Conservation (phyloP, 2,797 vertebrate species). For the Gambelia wislizenii region DNA sequence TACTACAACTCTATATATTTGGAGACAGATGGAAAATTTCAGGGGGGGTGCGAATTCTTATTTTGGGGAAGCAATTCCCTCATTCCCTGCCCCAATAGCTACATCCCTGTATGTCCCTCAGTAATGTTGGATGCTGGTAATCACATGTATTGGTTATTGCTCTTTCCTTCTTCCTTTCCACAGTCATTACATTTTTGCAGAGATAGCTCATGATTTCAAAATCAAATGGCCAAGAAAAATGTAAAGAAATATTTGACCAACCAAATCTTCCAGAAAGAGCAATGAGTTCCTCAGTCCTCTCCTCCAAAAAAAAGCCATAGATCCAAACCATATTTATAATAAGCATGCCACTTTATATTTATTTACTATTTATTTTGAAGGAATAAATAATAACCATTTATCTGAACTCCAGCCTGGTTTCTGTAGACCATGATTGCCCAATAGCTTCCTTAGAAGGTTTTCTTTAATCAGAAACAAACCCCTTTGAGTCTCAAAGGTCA, state of each 20-base stretch:
- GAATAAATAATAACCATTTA: slow-evolving; percentile 44
- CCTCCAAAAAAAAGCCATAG: background rate
- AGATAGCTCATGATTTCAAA: background rate
- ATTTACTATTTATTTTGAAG: slow-evolving; percentile 40
- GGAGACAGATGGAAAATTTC: too few relatives aligned
- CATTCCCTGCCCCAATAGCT: too few relatives aligned
- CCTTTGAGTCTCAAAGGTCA: slow-evolving; percentile 75
- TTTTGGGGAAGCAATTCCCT: too few relatives aligned
- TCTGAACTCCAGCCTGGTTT: slow-evolving; percentile 60
- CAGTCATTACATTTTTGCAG: background rate
- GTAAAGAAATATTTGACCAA: slow-evolving; percentile 9
- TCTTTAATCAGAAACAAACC: slow-evolving; percentile 72
- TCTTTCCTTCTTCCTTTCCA: background rate
- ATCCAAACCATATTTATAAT: slow-evolving; percentile 35
- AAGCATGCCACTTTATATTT: background rate
- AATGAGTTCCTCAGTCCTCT: slow-evolving; percentile 35
- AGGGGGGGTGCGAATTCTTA: too few relatives aligned
- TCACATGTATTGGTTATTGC: background rate
- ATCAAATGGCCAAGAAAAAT: background rate
- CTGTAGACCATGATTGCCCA: slow-evolving; percentile 62
- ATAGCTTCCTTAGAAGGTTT: slow-evolving; percentile 69
- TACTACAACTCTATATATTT: too few relatives aligned
- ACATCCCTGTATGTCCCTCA: background rate
- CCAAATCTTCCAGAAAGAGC: slow-evolving; percentile 12
- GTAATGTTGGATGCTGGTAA: background rate